Evolutionary conservation across 2,113 vertebrate species (phyloP), one percentile per base, ranked within the genome.

Genomic region (Dasypus novemcinctus): DNA sequence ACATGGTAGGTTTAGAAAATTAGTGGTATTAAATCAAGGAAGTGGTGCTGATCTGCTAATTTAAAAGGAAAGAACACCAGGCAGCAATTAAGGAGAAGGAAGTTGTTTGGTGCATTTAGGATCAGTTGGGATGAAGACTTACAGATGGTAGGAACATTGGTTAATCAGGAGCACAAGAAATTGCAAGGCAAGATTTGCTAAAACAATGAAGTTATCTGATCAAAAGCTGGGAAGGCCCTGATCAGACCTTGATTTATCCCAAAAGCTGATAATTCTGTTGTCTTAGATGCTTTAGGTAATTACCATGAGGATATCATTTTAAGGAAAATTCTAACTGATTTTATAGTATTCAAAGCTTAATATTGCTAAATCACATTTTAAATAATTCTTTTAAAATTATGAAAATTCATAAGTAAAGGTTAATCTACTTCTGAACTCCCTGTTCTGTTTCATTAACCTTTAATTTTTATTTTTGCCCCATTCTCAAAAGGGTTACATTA

Each of bases 71-170:
- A 86, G 79, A 95, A 95, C 52, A 75, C 46, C 83, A 90, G 82
- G 94, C 59, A 93, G 78, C 96, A 96, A 93, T 88, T 96, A 95
- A 74, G 86, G 68, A 76, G 90, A 96, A 97, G 96, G 94, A 98
- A 97, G 94, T 96, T 54, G 36, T 96, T 95, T 94, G 52, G 52
- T 27, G 49, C 86, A 80, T 93, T 97, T 93, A 86, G 69, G 88
- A 96, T 96, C 81, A 96, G 74, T 95, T 95, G 91, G 64, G 59
- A 95, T 92, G 59, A 86, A 95, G 59, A 68, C 59, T 83, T 66
- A 17, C 92, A 96, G 94, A 94, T 96, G 96, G 92, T n/a, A 7
- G 31, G 49, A 96, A 21, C n/a, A 72, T 0, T 64, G 27, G 74
- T 0, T 64, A 18, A 79, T 5, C 43, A 43, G 59, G 59, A 95